phyloP scores from a whole-genome alignment of 2,888 invertebrate genomes.

The Prenolepis imparis region DNA sequence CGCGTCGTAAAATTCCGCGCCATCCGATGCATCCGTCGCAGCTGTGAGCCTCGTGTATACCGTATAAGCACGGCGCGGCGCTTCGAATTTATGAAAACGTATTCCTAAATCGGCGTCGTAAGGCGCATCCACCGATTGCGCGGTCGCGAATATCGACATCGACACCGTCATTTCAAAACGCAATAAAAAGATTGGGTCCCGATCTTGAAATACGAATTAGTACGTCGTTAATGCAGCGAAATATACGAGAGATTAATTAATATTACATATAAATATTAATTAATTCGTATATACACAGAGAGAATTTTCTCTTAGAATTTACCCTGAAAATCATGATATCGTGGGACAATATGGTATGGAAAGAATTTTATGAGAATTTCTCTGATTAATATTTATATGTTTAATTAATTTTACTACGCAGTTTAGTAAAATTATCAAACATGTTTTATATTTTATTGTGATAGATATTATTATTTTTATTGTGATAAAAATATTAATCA shows the following conservation, averaged over 20 bases:
- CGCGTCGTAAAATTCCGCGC: conserved; percentile 66
- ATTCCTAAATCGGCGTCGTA: conserved; percentile 23
- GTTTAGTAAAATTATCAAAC: too few relatives aligned
- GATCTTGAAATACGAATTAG: neutral
- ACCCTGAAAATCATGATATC: too few relatives aligned
- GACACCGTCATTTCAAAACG: neutral
- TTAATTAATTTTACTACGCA: too few relatives aligned
- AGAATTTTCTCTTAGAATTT: too few relatives aligned
- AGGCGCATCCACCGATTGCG: conserved; percentile 4
- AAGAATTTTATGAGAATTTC: too few relatives aligned
- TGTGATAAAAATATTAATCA: too few relatives aligned
- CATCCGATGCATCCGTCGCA: conserved; percentile 20
- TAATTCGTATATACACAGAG: neutral
- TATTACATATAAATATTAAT: neutral
- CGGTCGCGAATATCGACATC: neutral
- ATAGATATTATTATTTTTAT: too few relatives aligned
- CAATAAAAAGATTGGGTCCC: neutral
- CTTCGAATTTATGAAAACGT: neutral
- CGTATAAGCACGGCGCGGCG: conserved; percentile 4
- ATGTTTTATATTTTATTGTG: too few relatives aligned
- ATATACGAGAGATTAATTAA: neutral
- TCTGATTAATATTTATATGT: too few relatives aligned
- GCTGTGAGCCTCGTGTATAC: neutral
- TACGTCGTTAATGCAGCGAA: neutral
- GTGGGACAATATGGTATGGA: too few relatives aligned